Evolutionary conservation across 2,113 vertebrate genomes (phyloP).

Genomic region (Oryzias woworae): DNA sequence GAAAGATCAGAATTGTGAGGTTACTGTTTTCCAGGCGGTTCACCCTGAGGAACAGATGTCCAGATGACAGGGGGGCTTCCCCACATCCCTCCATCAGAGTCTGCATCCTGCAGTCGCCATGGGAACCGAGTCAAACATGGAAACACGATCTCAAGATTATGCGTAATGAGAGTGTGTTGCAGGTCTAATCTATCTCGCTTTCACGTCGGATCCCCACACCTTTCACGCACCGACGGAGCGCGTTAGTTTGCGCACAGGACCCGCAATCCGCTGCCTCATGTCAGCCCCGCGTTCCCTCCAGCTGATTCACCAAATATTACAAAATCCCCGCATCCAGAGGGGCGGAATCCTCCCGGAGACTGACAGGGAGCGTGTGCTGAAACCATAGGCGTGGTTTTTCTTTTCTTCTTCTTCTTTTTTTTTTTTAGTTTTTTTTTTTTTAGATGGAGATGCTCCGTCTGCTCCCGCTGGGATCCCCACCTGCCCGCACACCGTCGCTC

Average conservation of each 20-base stretch:
- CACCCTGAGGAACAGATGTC: slow-evolving; percentile 49
- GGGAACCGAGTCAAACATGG: slow-evolving; percentile 49
- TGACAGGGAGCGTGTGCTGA: slow-evolving; percentile 23
- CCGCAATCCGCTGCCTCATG: slow-evolving; percentile 48
- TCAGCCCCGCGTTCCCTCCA: slow-evolving; percentile 31
- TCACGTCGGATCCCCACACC: slow-evolving; percentile 23
- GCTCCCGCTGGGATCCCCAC: slow-evolving; percentile 72
- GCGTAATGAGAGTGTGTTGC: neutral
- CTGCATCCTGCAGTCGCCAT: slow-evolving; percentile 54
- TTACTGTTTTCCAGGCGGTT: neutral
- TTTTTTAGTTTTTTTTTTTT: too few relatives aligned
- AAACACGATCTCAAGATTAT: slow-evolving; percentile 7
- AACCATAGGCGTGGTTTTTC: slow-evolving; percentile 69
- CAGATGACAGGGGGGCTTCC: slow-evolving; percentile 56
- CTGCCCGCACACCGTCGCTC: slow-evolving; percentile 57
- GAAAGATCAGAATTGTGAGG: neutral
- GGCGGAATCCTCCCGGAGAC: slow-evolving; percentile 30
- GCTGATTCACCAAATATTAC: slow-evolving; percentile 52
- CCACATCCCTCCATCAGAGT: slow-evolving; percentile 45
- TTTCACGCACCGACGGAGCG: slow-evolving; percentile 35
- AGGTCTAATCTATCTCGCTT: slow-evolving; percentile 10
- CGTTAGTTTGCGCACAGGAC: slow-evolving; percentile 56
- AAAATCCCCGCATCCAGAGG: slow-evolving; percentile 14
- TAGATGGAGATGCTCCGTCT: slow-evolving; percentile 65
- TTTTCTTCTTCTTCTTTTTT: too few relatives aligned